Evolutionary conservation across 2,888 invertebrate species (phyloP).

Genomic region (Drosophila infuscata): DNA sequence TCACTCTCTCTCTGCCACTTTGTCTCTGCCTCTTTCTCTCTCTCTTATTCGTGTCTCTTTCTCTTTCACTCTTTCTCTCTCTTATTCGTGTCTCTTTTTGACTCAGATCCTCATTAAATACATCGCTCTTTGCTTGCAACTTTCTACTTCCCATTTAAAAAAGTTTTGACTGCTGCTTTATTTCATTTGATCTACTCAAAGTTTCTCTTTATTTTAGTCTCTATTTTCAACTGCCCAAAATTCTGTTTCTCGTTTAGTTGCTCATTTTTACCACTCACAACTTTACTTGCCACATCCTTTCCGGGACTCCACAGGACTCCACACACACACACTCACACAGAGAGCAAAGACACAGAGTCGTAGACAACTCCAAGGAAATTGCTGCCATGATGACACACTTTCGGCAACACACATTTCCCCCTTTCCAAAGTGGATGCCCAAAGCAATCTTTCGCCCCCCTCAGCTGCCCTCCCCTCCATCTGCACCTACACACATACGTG

Average conservation of each 20-base stretch:
- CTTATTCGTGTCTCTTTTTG: neutral
- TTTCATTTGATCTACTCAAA: neutral
- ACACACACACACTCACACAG: neutral
- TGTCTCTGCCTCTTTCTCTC: fast-evolving
- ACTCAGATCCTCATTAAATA: neutral
- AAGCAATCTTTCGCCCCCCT: neutral
- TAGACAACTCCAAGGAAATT: conserved; percentile 20
- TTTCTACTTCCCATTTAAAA: neutral
- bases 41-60: too few relatives aligned
- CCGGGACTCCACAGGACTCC: neutral
- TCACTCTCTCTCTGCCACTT: neutral
- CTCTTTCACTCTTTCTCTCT: too few relatives aligned
- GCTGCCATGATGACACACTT: conserved; percentile 47
- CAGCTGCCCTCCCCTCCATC: neutral
- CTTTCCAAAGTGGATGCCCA: conserved; percentile 21
- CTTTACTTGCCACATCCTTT: neutral
- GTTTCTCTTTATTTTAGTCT: neutral
- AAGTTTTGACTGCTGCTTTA: neutral
- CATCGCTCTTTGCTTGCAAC: neutral
- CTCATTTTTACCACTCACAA: neutral
- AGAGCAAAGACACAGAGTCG: neutral
- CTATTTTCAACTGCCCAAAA: too few relatives aligned
- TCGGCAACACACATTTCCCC: conserved; percentile 22
- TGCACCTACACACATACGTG: neutral
- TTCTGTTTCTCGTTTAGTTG: conserved; percentile 1